Evolutionary conservation across 2,113 vertebrate genomes (phyloP), one percentile per base, ranked within the genome.

Genomic region (Muntiacus muntjak): DNA sequence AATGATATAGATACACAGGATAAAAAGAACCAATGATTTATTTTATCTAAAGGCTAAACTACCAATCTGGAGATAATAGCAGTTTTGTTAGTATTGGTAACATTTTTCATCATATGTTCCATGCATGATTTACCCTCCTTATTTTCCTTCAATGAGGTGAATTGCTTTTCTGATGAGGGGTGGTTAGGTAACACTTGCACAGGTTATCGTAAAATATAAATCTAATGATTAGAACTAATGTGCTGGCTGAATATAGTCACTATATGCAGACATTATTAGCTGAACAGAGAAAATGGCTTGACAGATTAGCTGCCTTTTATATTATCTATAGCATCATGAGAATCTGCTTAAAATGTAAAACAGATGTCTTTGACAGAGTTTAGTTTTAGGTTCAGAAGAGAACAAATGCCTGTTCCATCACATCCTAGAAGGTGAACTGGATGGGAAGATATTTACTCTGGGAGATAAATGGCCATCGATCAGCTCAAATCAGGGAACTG

Each of bases 11-110:
- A 95, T 21, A 81, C 33, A 89, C 4, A 83, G 52, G 40, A 87
- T 12, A 96, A 95, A 87, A 90, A 50, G 14, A 85, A 87, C 15
- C 8, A 94, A 52, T 91, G 55, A 60, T 87, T 96, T 90, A 30
- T 12, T 87, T 97, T 94, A 40, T 89, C 28, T 90, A 57, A 91
- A 93, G 36, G 17, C 79, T 94, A 84, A 94, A 85, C 52, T 81
- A 74, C 26, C 43, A 84, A 57, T 50, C 33, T 64, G 89, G 26
- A 83, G 54, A 88, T 88, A 62, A 93, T 76, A 78, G 28, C 47
- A 88, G 36, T 95, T 96, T 52, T n/a, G 13, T 78, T 15, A 15
- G 3, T 81, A 43, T 54, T 76, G 15, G 74, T 87, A 92, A 54
- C 76, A n/a, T 81, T 94, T 90, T 97, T 74, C 50, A 84, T 79